A percentile compares a stretch with the other conserved stretches of the same genome.
Conservation (phyloP, 2,888 invertebrate genomes). For the Heteropelma amictum region DNA sequence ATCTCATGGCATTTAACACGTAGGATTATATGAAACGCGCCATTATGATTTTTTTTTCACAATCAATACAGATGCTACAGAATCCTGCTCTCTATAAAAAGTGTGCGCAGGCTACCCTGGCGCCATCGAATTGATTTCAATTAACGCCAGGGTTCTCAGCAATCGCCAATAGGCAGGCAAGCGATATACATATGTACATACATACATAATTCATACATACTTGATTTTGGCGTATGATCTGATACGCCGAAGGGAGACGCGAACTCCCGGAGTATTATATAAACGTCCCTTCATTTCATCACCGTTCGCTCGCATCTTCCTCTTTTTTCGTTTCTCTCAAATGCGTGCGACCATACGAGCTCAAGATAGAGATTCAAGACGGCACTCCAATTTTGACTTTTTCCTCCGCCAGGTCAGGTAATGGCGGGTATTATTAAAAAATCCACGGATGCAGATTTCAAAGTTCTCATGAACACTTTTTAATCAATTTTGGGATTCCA, state of each 20-base stretch:
- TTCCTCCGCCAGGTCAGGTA: no score
- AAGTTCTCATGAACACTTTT: no score
- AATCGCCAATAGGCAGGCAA: constrained; percentile 20
- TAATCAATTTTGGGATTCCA: no score
- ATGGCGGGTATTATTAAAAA: no score
- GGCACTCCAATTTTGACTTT: no score
- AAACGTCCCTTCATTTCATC: constrained; percentile 21
- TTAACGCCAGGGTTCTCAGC: constrained; percentile 55
- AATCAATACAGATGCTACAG: constrained; percentile 5
- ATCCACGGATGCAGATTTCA: no score
- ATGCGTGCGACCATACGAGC: not conserved
- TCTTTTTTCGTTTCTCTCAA: not conserved
- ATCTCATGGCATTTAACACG: not conserved
- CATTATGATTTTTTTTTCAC: not conserved
- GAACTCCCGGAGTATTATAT: constrained; percentile 20
- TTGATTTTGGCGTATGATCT: constrained; percentile 51
- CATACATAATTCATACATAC: not conserved
- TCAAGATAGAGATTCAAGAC: not conserved
- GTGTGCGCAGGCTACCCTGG: constrained; percentile 57
- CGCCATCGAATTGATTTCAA: constrained; percentile 67
- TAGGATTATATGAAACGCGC: not conserved
- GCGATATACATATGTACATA: not conserved
- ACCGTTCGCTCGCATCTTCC: constrained; percentile 23
- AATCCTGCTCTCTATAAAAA: constrained; percentile 20
- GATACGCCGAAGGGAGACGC: constrained; percentile 41